Percentiles rank a stretch among this genome's conserved stretches.
phyloP scores from a whole-genome alignment of 2,113 vertebrate genomes.

The Emydura subglobosa region DNA sequence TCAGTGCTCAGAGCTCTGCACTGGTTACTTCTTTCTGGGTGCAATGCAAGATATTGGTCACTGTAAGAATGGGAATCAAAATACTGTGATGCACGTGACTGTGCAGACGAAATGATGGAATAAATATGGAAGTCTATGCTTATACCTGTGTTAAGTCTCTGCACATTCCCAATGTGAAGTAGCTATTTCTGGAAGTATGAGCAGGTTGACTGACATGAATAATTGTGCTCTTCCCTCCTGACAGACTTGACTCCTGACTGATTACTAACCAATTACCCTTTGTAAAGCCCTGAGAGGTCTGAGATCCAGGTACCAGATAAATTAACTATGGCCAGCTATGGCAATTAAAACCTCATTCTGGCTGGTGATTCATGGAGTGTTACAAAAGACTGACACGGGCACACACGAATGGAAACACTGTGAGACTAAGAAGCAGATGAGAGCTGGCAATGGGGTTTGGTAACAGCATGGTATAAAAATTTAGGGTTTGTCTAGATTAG shows the following conservation, averaged over 20 bases:
- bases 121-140: fast-evolving
- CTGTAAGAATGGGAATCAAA: background rate
- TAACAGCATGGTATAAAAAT: background rate
- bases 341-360: background rate
- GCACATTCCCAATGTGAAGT: background rate
- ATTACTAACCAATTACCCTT: fast-evolving
- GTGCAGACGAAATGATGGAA: background rate
- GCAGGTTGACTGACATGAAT: background rate
- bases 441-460: background rate
- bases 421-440: no score
- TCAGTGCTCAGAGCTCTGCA: background rate
- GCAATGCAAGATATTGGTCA: background rate
- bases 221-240: background rate
- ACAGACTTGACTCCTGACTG: background rate
- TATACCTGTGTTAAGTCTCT: background rate
- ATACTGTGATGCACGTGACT: background rate
- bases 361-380: background rate
- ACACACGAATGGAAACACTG: background rate
- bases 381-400: background rate
- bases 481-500: background rate
- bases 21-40: background rate
- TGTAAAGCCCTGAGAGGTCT: background rate
- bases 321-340: background rate
- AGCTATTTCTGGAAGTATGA: background rate
- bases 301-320: fast-evolving